Evolutionary conservation across 1,140 invertebrate species (phyloP), one percentile per base, ranked within the genome.

Genomic region (Bicyclus anynana): DNA sequence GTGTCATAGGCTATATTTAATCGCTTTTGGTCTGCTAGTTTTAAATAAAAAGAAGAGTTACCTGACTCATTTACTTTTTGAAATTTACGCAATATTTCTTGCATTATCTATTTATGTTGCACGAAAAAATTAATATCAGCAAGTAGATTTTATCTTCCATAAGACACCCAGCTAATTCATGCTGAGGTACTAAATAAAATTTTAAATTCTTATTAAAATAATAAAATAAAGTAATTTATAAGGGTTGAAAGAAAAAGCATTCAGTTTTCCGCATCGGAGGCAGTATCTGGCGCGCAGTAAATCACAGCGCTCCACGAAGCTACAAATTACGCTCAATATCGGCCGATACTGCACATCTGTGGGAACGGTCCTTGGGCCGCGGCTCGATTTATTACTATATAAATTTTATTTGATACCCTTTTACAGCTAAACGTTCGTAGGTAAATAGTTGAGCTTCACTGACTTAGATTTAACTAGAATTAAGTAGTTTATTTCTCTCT

Each of bases 301-400:
- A 78, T 79, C 72, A 67, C 58, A 44, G 26, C 44, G 48, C 53
- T 54, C 67, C 71, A 76, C 75, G 75, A 73, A 66, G 74, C 76
- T 80, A 78, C 79, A 79, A 79, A 82, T 82, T 82, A 82, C 75
- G 73, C 69, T 75, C 55, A 69, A 74, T 78, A 79, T 81, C 80
- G 71, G 66, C 71, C 71, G 74, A 78, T 59, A 82, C 75, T 65
- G 69, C 76, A 26, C 54, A 57, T 56, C 62, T 66, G 74, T 77
- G 72, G 68, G 74, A 77, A 60, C 67, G 20, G 27, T 27, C 40
- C 37, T 44, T 12, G 40, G 40, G 37, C 37, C 7, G 18, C 40
- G 5, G 4, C 2, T 12, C 16, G 40, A 44, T 44, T 44, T 44
- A 20, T 44, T 44, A 44, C 6, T 20, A 44, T 44, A 44, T 38